phyloP scores from a whole-genome alignment of 2,888 invertebrate species.

The Elysia crispata region DNA sequence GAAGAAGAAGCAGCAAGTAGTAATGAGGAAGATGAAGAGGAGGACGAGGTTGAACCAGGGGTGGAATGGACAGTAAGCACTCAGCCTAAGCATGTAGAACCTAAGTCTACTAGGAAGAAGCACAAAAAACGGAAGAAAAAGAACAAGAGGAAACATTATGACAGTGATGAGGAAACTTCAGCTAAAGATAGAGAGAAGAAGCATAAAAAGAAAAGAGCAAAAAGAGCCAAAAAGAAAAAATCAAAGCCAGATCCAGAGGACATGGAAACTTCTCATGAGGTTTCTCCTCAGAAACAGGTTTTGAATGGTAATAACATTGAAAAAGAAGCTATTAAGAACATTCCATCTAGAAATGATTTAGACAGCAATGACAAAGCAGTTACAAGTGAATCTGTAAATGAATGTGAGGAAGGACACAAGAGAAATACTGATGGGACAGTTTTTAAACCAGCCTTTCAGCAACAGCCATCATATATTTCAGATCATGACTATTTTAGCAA shows the following conservation, averaged over 20 bases:
- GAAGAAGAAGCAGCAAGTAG: background rate
- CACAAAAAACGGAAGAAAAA: conserved; percentile 18
- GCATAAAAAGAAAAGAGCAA: conserved; percentile 2
- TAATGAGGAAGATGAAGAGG: conserved; percentile 22
- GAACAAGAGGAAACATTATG: background rate
- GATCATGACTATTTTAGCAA: conserved; percentile 35
- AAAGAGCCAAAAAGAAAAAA: background rate
- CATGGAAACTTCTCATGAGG: background rate
- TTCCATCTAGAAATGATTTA: background rate
- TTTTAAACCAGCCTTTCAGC: too few relatives aligned
- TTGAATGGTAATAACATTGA: background rate
- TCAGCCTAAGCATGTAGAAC: background rate
- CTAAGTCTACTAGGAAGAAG: background rate
- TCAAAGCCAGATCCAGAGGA: background rate
- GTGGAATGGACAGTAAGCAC: background rate
- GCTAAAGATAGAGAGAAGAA: background rate
- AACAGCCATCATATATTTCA: too few relatives aligned
- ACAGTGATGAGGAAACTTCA: conserved; percentile 4
- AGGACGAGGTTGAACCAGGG: background rate
- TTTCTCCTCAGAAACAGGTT: background rate
- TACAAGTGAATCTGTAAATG: background rate
- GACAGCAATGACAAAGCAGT: background rate
- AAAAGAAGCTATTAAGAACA: too few relatives aligned
- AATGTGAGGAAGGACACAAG: background rate
- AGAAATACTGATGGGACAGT: too few relatives aligned